Conservation (phyloP, 2,888 invertebrate genomes). For the Rhagonycha fulva region DNA sequence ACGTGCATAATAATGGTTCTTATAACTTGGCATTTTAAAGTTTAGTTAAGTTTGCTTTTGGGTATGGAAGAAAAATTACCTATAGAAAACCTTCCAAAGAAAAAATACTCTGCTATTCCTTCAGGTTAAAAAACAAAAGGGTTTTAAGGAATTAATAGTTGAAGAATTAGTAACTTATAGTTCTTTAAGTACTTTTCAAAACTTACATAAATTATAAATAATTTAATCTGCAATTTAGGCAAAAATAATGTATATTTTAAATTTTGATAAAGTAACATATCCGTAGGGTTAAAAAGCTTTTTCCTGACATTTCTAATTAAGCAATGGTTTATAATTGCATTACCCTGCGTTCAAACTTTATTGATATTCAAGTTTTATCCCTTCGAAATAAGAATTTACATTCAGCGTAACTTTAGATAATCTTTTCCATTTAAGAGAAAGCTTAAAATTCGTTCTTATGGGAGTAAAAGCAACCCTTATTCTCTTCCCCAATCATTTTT, state of each 20-base stretch:
- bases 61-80: no score
- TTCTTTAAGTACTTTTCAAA: background rate
- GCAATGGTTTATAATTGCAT: constrained; percentile 52
- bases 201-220: background rate
- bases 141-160: background rate
- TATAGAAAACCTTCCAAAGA: no score
- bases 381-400: constrained; percentile 48
- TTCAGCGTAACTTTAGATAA: constrained; percentile 47
- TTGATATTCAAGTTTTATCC: constrained; percentile 50
- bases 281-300: constrained; percentile 45
- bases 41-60: no score
- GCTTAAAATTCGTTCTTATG: constrained; percentile 43
- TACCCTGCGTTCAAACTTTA: constrained; percentile 50
- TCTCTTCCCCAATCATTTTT: constrained; percentile 43
- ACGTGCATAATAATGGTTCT: no score
- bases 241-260: background rate
- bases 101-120: no score
- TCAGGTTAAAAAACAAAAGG: background rate
- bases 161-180: background rate
- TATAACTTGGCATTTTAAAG: no score
- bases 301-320: constrained; percentile 51
- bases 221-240: background rate
- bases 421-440: constrained; percentile 48
- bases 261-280: constrained; percentile 46
- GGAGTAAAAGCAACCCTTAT: constrained; percentile 40